A percentile compares a stretch with the other conserved stretches of the same genome.
Conservation (phyloP, 37 sponge, comb jelly and placozoan genomes). For the Geodia barretti region DNA sequence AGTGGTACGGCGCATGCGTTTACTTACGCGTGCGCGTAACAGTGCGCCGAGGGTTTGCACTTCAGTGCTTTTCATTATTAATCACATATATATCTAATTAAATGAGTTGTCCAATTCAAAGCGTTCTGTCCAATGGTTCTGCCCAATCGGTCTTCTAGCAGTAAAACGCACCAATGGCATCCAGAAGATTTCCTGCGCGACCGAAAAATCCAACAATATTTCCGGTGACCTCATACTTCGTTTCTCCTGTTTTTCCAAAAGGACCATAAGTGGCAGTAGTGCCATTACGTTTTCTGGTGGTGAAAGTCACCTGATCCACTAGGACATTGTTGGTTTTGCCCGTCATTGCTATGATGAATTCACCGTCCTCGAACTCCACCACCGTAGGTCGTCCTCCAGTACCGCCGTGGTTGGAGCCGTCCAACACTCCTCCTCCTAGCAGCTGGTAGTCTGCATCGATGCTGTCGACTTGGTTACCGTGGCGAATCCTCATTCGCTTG, state of each 20-base stretch:
- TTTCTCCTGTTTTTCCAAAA: conserved; percentile 15
- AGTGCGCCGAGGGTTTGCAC: no score
- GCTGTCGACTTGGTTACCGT: conserved; percentile 4
- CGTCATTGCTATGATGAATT: neutral
- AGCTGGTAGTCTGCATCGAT: conserved; percentile 7
- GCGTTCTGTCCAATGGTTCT: neutral
- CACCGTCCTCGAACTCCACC: neutral
- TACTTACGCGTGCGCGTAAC: no score
- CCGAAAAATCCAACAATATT: conserved; percentile 26
- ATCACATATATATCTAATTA: no score
- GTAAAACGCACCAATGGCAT: neutral
- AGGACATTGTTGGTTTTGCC: neutral
- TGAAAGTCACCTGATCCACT: conserved; percentile 7
- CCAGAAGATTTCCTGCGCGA: neutral
- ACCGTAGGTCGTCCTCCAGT: neutral
- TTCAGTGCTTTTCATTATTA: no score
- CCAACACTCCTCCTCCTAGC: neutral
- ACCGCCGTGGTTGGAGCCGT: neutral
- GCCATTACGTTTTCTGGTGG: neutral
- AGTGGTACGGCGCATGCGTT: no score
- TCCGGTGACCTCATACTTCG: neutral
- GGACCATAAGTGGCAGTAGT: conserved; percentile 9
- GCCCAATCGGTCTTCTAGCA: neutral
- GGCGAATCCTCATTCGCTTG: neutral
- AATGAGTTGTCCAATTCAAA: no score